phyloP scores from a whole-genome alignment of 2,113 vertebrate genomes.

The Ibidorhyncha struthersii region DNA sequence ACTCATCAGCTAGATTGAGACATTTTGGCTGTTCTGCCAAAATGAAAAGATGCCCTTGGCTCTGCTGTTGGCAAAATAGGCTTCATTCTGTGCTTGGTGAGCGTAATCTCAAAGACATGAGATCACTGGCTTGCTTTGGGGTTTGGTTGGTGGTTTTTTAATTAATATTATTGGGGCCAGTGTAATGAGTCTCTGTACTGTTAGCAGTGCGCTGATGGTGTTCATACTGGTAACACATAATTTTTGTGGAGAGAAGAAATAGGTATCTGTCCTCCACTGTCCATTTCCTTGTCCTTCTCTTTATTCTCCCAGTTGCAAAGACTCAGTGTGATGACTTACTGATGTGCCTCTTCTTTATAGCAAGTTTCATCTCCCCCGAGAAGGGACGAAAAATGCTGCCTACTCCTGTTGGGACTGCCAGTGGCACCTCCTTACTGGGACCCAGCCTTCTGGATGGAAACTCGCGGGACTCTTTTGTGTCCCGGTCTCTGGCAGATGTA shows the following conservation, averaged over 20 bases:
- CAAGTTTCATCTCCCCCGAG: conserved; percentile 95
- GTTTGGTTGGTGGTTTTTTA: neutral
- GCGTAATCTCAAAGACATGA: neutral
- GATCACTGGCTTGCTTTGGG: neutral
- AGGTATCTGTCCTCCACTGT: neutral
- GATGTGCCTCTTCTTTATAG: conserved; percentile 65
- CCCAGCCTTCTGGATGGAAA: conserved; percentile 95
- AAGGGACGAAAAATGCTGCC: conserved; percentile 88
- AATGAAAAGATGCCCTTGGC: neutral
- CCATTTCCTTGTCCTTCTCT: neutral
- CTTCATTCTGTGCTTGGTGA: neutral
- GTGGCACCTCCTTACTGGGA: conserved; percentile 89
- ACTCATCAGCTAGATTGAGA: conserved; percentile 8
- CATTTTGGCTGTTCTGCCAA: neutral
- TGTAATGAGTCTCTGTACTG: neutral
- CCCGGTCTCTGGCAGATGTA: conserved; percentile 91
- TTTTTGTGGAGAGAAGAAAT: neutral
- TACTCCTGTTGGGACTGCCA: conserved; percentile 80
- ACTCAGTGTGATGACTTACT: neutral
- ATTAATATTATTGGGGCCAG: neutral
- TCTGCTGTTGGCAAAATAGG: neutral
- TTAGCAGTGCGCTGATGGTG: neutral
- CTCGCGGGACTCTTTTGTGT: conserved; percentile 95
- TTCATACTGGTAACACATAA: neutral
- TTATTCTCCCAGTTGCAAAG: neutral